A percentile compares a stretch with the other conserved stretches of the same genome.
phyloP scores from a whole-genome alignment of 2,113 vertebrate species.

The Apodemus sylvaticus region DNA sequence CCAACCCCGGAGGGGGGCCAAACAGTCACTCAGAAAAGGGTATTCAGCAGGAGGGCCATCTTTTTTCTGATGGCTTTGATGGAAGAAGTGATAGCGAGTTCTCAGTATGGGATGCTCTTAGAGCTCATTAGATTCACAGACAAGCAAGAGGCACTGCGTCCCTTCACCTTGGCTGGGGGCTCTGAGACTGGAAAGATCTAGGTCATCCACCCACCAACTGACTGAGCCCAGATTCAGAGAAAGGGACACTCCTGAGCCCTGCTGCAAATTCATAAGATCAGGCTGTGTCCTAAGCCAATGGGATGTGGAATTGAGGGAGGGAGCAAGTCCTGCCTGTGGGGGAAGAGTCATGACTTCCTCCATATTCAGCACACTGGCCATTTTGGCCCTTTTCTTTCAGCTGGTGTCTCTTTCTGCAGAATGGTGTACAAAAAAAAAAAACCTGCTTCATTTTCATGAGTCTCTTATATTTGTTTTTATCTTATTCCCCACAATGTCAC shows the following conservation, averaged over 20 bases:
- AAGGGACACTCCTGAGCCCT: too few relatives aligned
- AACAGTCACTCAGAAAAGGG: background rate
- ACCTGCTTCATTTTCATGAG: background rate
- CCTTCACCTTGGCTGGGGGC: background rate
- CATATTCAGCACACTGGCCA: background rate
- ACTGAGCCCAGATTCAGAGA: background rate
- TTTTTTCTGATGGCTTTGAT: background rate
- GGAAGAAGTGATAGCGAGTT: too few relatives aligned
- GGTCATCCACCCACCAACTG: background rate
- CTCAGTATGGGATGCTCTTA: background rate
- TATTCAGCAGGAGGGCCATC: background rate
- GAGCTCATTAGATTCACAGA: background rate
- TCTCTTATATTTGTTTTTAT: background rate
- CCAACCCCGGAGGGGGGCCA: background rate
- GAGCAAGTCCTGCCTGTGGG: background rate
- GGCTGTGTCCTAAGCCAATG: background rate
- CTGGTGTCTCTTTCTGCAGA: background rate
- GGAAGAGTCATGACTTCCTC: background rate
- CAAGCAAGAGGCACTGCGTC: fast-evolving
- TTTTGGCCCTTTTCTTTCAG: background rate
- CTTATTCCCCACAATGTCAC: background rate
- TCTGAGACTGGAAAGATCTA: background rate
- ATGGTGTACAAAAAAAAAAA: background rate
- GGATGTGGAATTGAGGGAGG: background rate
- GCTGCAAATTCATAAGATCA: background rate